Conservation (phyloP, 2,888 invertebrate species). For the Nomada fabriciana region DNA sequence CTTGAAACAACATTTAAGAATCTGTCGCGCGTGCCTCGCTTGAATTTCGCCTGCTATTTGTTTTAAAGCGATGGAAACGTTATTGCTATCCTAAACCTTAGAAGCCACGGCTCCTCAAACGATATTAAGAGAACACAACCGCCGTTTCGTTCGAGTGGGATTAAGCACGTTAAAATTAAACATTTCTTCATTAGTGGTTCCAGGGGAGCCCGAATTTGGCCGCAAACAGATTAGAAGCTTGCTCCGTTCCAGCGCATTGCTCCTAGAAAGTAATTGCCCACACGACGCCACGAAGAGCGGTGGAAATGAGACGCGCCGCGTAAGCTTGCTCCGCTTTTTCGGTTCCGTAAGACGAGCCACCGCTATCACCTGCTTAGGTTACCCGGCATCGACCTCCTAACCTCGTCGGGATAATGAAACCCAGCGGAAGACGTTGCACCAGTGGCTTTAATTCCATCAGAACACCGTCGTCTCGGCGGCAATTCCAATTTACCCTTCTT, state of each 20-base stretch:
- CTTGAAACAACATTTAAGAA: neutral
- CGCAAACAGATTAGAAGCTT: slow-evolving; percentile 74
- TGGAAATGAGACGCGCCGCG: slow-evolving; percentile 71
- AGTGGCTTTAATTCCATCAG: slow-evolving; percentile 50
- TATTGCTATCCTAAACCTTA: slow-evolving; percentile 14
- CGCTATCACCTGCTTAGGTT: slow-evolving; percentile 53
- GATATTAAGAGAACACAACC: slow-evolving; percentile 16
- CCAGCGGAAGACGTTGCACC: slow-evolving; percentile 32
- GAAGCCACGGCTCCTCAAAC: slow-evolving; percentile 1
- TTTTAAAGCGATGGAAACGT: neutral
- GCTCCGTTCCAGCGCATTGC: slow-evolving; percentile 50
- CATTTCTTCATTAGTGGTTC: slow-evolving; percentile 70
- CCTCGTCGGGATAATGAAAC: slow-evolving; percentile 62
- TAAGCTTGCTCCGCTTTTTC: slow-evolving; percentile 71
- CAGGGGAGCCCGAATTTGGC: slow-evolving; percentile 66
- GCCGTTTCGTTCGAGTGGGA: slow-evolving; percentile 1
- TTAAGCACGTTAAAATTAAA: slow-evolving; percentile 70
- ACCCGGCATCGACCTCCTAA: slow-evolving; percentile 59
- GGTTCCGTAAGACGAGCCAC: slow-evolving; percentile 51
- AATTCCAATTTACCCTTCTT: slow-evolving; percentile 43
- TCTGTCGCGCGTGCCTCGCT: neutral
- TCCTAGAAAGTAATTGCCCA: slow-evolving; percentile 73
- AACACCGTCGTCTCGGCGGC: slow-evolving; percentile 21
- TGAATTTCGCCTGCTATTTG: slow-evolving; percentile 9
- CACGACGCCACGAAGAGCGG: slow-evolving; percentile 34